Conservation (phyloP, 2,888 invertebrate species). For the Dasypolia templi region DNA sequence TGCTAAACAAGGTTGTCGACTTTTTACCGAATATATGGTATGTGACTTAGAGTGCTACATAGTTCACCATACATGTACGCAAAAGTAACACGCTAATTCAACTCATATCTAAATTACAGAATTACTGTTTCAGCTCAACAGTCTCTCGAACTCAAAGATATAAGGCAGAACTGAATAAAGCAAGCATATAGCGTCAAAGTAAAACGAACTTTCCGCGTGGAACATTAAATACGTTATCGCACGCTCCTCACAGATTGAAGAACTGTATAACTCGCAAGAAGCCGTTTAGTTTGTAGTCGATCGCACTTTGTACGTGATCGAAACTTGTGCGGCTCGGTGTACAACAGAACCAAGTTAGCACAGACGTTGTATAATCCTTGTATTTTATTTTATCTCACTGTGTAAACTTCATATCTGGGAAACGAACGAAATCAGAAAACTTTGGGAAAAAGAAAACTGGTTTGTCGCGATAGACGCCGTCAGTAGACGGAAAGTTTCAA, state of each 20-base stretch:
- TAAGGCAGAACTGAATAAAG: constrained; percentile 65
- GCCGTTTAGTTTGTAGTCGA: constrained; percentile 77
- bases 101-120: constrained; percentile 32
- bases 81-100: constrained; percentile 11
- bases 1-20: neutral
- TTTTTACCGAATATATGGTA: neutral
- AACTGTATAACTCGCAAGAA: constrained; percentile 67
- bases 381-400: constrained; percentile 66
- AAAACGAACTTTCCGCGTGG: constrained; percentile 69
- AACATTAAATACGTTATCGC: constrained; percentile 67
- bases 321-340: constrained; percentile 73
- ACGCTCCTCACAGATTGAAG: constrained; percentile 50
- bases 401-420: constrained; percentile 52
- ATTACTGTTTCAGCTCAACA: constrained; percentile 48
- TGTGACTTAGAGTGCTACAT: too few relatives aligned
- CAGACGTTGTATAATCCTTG: constrained; percentile 72
- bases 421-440: constrained; percentile 53
- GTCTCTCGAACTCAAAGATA: constrained; percentile 60
- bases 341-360: constrained; percentile 71
- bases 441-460: constrained; percentile 38
- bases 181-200: constrained; percentile 52
- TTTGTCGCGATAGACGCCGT: constrained; percentile 31
- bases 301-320: constrained; percentile 78
- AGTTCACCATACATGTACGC: neutral
- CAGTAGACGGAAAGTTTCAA: constrained; percentile 24